These are phyloP conservation scores for Anhinga rufa DNA, from an alignment of 2,113 vertebrate species.

Conservation along the genomic window DNA sequence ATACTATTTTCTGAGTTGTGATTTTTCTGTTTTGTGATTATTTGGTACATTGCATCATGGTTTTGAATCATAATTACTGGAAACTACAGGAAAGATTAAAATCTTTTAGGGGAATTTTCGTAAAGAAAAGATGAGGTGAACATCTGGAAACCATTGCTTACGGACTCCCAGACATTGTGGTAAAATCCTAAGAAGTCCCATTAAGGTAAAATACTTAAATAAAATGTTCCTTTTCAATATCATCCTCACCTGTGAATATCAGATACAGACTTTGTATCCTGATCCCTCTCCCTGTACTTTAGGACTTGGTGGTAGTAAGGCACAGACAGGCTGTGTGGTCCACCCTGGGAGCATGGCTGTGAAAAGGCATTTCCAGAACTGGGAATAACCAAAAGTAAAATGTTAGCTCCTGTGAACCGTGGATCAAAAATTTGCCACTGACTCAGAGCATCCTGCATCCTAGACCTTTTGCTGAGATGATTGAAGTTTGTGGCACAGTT, in stretches of 20 bases:
- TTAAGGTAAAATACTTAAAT: neutral
- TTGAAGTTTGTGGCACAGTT: neutral
- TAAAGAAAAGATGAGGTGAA: neutral
- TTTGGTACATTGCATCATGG: neutral
- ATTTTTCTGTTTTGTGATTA: neutral
- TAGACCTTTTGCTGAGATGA: neutral
- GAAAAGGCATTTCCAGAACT: neutral
- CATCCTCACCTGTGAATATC: neutral
- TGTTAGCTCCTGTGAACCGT: neutral
- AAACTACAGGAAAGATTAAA: neutral
- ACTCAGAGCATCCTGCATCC: neutral
- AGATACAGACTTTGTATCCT: neutral
- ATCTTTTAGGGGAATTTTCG: neutral
- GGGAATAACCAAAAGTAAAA: neutral
- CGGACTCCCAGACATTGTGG: neutral
- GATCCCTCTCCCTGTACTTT: neutral
- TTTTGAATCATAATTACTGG: neutral
- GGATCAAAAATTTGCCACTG: neutral
- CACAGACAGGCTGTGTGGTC: neutral
- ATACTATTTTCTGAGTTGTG: neutral
- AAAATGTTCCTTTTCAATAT: neutral
- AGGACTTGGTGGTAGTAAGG: neutral
- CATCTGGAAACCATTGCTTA: neutral
- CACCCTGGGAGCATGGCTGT: neutral
- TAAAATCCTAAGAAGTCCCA: neutral